phyloP scores from a whole-genome alignment of 2,113 vertebrate species.

The Burhinus oedicnemus region DNA sequence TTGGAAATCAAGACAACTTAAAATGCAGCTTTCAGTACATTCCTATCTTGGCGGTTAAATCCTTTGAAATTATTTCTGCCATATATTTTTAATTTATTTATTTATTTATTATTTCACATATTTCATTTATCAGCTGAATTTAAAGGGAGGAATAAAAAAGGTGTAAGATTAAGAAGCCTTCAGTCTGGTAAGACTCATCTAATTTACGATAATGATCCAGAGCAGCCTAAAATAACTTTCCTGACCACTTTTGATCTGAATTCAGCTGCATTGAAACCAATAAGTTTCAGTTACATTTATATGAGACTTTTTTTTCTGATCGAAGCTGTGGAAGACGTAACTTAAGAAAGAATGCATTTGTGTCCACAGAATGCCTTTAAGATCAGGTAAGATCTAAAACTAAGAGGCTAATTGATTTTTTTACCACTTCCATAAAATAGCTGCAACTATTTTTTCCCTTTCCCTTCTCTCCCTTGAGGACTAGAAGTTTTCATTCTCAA shows the following conservation, averaged over 20 bases:
- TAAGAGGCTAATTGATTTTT: conserved; percentile 34
- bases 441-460: conserved; percentile 2
- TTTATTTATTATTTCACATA: conserved; percentile 36
- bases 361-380: neutral
- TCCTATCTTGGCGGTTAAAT: conserved; percentile 2
- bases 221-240: conserved; percentile 12
- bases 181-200: neutral
- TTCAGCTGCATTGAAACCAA: neutral
- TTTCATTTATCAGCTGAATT: neutral
- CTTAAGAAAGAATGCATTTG: neutral
- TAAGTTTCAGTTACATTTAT: neutral
- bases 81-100: conserved; percentile 7
- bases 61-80: conserved; percentile 36
- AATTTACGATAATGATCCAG: neutral
- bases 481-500: conserved; percentile 78
- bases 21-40: conserved; percentile 55
- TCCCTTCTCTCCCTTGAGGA: conserved; percentile 54
- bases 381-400: conserved; percentile 35
- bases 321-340: neutral
- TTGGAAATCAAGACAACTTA: conserved; percentile 68
- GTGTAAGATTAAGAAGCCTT: neutral
- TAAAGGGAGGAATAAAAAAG: neutral
- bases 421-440: conserved; percentile 62
- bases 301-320: neutral
- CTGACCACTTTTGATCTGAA: neutral